Evolutionary conservation across 2,113 vertebrate genomes (phyloP).

Genomic region (Cheirogaleus medius): DNA sequence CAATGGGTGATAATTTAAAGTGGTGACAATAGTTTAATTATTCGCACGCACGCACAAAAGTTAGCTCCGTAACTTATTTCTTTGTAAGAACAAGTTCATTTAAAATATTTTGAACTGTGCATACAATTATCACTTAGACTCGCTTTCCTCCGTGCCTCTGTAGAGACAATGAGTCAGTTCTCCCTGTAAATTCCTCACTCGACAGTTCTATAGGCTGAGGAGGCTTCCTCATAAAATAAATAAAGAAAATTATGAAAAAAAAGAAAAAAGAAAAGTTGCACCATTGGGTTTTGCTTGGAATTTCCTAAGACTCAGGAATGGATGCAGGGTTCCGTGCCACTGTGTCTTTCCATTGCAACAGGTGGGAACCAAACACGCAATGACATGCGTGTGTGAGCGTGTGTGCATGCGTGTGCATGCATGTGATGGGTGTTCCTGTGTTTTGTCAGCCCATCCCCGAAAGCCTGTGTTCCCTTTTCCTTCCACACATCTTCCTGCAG

Average conservation of each 20-base stretch:
- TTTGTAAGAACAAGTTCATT: constrained; percentile 85
- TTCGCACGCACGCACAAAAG: constrained; percentile 87
- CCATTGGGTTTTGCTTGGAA: not conserved
- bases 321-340: not conserved
- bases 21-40: constrained; percentile 91
- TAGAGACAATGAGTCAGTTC: constrained; percentile 81
- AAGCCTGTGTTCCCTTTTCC: not conserved
- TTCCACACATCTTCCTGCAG: not conserved
- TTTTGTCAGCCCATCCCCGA: not conserved
- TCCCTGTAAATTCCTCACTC: constrained; percentile 63
- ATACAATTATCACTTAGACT: constrained; percentile 79
- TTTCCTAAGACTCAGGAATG: not conserved
- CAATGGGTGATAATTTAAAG: constrained; percentile 90
- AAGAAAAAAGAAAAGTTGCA: not conserved
- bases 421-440: not conserved
- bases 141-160: constrained; percentile 77
- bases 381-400: not conserved
- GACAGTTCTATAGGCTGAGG: constrained; percentile 50
- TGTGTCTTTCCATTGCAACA: not conserved
- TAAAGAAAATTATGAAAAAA: not conserved
- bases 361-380: not conserved
- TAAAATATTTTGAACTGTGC: constrained; percentile 87
- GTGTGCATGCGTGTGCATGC: not conserved
- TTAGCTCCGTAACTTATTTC: constrained; percentile 89
- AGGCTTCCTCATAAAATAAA: not conserved